phyloP scores from a whole-genome alignment of 2,797 vertebrate genomes.

The Phyllotis vaccarum region DNA sequence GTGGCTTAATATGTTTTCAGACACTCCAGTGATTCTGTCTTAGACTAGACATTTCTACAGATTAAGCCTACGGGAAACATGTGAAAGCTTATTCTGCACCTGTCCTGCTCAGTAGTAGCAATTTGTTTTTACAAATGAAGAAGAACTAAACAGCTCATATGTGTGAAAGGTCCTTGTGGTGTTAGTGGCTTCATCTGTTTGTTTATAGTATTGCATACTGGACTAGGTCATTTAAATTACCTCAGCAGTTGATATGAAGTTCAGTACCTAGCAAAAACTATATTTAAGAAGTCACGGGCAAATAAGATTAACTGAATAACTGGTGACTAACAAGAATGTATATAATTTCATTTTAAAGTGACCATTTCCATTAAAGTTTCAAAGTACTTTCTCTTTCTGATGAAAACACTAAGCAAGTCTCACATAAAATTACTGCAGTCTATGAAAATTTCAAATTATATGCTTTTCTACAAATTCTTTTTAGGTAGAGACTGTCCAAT shows the following conservation, averaged over 20 bases:
- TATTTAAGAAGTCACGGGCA: constrained; percentile 43
- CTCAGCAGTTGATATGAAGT: constrained; percentile 38
- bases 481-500: constrained; percentile 19
- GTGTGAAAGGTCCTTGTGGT: not conserved
- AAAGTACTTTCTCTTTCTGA: constrained; percentile 42
- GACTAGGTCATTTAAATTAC: constrained; percentile 18
- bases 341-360: constrained; percentile 53
- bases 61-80: constrained; percentile 24
- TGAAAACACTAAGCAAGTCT: constrained; percentile 56
- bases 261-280: constrained; percentile 25
- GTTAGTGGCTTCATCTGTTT: constrained; percentile 51
- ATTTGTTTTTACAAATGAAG: not conserved
- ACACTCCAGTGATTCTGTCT: not conserved
- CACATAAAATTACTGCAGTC: constrained; percentile 17
- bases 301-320: constrained; percentile 37
- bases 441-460: constrained; percentile 62
- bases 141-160: constrained; percentile 42
- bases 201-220: constrained; percentile 16
- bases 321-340: constrained; percentile 52
- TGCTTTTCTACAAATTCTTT: constrained; percentile 57
- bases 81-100: not conserved
- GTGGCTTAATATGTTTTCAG: constrained; percentile 45
- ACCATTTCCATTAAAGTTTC: constrained; percentile 57
- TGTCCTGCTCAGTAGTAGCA: constrained; percentile 42
- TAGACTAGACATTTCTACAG: constrained; percentile 15